Conservation (phyloP, 2,113 vertebrate species). For the Fukomys damarensis region DNA sequence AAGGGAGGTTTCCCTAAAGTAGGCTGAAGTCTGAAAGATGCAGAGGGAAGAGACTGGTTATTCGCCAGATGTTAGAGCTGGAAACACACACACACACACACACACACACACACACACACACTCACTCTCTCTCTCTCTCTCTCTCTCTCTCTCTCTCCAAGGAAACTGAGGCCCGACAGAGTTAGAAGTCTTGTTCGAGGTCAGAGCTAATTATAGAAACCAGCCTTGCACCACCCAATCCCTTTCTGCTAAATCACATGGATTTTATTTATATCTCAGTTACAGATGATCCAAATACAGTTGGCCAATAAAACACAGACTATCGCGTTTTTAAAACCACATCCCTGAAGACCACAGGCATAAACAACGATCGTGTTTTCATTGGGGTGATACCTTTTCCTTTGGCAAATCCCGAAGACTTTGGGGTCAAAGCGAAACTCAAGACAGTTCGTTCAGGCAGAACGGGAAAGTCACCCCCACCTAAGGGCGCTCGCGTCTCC, state of each 20-base stretch:
- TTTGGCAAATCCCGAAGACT: constrained; percentile 31
- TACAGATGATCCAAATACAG: constrained; percentile 32
- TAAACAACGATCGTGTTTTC: constrained; percentile 30
- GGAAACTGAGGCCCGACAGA: constrained; percentile 41
- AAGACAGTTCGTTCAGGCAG: not conserved
- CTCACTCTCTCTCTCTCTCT: not conserved
- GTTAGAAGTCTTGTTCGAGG: not conserved
- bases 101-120: not conserved
- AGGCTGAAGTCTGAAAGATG: not conserved
- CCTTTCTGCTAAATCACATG: constrained; percentile 51
- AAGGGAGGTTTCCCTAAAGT: not conserved
- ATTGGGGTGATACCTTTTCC: constrained; percentile 19
- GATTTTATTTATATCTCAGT: constrained; percentile 60
- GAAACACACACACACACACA: not conserved
- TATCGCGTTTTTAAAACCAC: constrained; percentile 57
- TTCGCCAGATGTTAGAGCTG: not conserved
- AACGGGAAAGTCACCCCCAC: not conserved
- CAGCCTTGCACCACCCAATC: not conserved
- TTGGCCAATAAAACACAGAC: constrained; percentile 24
- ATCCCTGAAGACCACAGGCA: constrained; percentile 46
- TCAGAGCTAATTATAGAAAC: constrained; percentile 50
- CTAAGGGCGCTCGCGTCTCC: not conserved
- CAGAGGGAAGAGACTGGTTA: not conserved
- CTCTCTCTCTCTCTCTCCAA: not conserved
- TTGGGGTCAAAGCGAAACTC: constrained; percentile 4